These are phyloP conservation scores for Carcinoscorpius rotundicauda DNA, from an alignment of 1,140 invertebrate species.

Conservation along the genomic window DNA sequence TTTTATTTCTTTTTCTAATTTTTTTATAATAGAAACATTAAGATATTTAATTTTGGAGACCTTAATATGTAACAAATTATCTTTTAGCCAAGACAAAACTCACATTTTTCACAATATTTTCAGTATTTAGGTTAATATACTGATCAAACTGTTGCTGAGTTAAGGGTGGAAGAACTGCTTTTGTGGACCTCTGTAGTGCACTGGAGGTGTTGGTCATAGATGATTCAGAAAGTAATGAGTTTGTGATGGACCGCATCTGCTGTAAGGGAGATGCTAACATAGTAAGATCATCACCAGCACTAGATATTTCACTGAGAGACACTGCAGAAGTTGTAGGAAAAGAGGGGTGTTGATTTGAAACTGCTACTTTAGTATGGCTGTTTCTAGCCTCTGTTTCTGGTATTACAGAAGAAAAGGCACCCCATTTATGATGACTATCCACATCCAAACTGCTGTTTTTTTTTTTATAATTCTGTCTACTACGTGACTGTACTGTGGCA, in stretches of 20 bases:
- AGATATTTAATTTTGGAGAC: no score
- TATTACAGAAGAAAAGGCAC: conserved; percentile 68
- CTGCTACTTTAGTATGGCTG: no score
- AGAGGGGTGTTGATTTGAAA: no score
- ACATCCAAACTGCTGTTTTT: neutral
- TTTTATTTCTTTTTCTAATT: no score
- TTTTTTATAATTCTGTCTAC: conserved; percentile 1
- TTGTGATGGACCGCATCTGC: conserved; percentile 94
- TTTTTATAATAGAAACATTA: no score
- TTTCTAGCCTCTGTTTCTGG: conserved; percentile 54
- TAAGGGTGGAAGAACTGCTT: conserved; percentile 92
- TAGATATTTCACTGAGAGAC: conserved; percentile 1
- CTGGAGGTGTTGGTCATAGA: conserved; percentile 32
- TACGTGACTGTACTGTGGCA: conserved; percentile 7
- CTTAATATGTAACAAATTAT: no score
- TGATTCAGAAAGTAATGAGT: conserved; percentile 84
- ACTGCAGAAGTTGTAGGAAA: conserved; percentile 1
- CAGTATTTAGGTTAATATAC: conserved; percentile 95
- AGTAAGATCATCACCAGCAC: conserved; percentile 10
- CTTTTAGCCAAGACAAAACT: neutral
- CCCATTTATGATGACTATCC: conserved; percentile 47
- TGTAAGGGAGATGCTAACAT: conserved; percentile 62
- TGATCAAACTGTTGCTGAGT: conserved; percentile 98
- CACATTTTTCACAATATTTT: conserved; percentile 92
- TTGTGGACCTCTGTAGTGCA: conserved; percentile 50